Evolutionary conservation across 2,797 vertebrate genomes (phyloP), one percentile per base, ranked within the genome.

Genomic region (Morelia viridis): DNA sequence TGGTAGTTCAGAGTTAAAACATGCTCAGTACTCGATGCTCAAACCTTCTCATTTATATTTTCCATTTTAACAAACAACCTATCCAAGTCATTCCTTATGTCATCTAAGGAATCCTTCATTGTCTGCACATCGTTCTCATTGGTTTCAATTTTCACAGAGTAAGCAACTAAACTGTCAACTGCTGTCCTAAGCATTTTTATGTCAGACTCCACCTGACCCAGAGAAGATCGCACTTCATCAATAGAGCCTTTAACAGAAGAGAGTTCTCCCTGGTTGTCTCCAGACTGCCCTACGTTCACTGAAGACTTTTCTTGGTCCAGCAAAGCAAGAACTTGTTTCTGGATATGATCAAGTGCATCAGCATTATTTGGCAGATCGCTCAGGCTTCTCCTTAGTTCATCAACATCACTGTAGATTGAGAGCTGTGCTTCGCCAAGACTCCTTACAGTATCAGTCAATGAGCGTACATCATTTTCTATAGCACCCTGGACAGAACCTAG

Each of bases 81-180:
- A 41, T 97, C 97, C 92, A 99, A 97, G 89, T 98, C 98, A 90
- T 94, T 95, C 53, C 97, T 97, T 93, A 98, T 96, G 86, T 98
- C 96, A 92, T 98, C 96, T 91, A 99, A 94, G 4, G 97, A 96
- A 28, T 96, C 96, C 96, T 98, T 98, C 26, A 98, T 95, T 0
- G 97, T 97, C 11, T 97, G 93, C 53, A 99, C 95, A 11, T 97
- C 98, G 91, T 98, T 95, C 90, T 98, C 97, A 1, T 98, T 98
- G 65, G 96, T 97, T 93, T 99, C 98, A 1, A 98, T 97, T 96
- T 98, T 98, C 91, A 97, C 98, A 0, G 98, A 98, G 97, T 98
- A 98, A 1, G 96, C 95, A 0, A 98, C 97, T 95, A 98, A 94
- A 76, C 97, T 97, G 80, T 97, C 97, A 87, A 98, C 97, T 0